Evolutionary conservation across 2,888 invertebrate species (phyloP), one percentile per base, ranked within the genome.

Genomic region (Aromia moschata): DNA sequence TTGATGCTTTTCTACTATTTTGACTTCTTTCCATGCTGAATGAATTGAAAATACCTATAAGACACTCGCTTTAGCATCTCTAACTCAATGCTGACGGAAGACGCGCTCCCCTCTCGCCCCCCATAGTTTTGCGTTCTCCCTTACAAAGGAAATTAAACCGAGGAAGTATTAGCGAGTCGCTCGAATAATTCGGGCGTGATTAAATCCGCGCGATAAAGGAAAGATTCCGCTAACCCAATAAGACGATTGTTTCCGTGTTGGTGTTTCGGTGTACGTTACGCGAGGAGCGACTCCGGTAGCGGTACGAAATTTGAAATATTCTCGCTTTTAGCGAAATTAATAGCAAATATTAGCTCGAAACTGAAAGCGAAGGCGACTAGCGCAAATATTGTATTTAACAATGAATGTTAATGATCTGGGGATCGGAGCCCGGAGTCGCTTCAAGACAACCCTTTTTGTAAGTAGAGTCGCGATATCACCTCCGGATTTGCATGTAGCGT

Each of bases 351-450:
- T 76, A 72, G 73, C 74, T 68, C 61, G 66, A 70, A 73, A 72
- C 68, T 69, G 71, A 71, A 73, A 73, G 73, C 71, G 74, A 71
- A 72, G 71, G 72, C 70, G 74, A 69, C 68, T 71, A 67, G 67
- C 67, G 66, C 71, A 74, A 74, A 74, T 74, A 74, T 74, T 71
- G 69, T 70, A 76, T 74, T 73, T 74, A 75, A 76, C 75, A 77
- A 75, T 76, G 76, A 74, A 74, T 74, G 72, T 71, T 75, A 75
- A 76, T 72, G 74, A 74, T 53, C 53, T 61, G 56, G 31, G 10
- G 49, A 64, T 64, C 51, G 60, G 69, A 7, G 33, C 62, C 62
- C n/a, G n/a, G n/a, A n/a, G 62, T 54, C 59, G 65, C 66, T 64
- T 58, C 60, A 70, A 71, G 69, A 71, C 72, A 71, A 72, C 73